These are phyloP conservation scores for Varanus salvator DNA, from an alignment of 2,113 vertebrate species.

Conservation along the genomic window DNA sequence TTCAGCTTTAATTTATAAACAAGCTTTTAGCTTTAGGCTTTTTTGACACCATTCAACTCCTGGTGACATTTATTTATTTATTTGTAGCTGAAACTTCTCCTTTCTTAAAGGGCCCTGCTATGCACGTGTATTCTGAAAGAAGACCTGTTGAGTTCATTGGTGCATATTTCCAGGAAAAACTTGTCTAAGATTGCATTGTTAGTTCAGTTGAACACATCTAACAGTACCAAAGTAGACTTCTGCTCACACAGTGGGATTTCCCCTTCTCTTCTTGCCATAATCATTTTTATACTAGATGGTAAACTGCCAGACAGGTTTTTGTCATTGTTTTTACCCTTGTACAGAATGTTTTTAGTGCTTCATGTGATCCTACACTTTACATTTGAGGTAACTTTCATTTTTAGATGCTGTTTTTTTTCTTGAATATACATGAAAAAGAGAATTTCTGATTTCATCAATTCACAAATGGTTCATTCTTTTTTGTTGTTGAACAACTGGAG, in stretches of 20 bases:
- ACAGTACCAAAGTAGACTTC: neutral
- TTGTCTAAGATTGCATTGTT: no score
- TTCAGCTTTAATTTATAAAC: neutral
- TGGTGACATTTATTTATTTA: neutral
- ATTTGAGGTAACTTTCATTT: no score
- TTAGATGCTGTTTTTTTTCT: no score
- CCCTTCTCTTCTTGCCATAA: no score
- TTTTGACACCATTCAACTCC: neutral
- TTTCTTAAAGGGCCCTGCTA: neutral
- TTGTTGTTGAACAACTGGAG: neutral
- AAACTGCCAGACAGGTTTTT: no score
- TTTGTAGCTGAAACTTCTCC: neutral
- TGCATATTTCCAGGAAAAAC: no score
- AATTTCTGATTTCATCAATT: neutral
- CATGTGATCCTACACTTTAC: no score
- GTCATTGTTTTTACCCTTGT: no score
- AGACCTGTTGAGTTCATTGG: no score
- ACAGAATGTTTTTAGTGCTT: no score
- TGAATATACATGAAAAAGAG: neutral
- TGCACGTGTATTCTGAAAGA: neutral
- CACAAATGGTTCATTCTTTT: neutral
- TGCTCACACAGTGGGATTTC: neutral
- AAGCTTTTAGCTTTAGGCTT: neutral
- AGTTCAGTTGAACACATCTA: neutral
- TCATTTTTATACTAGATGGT: neutral